These are phyloP conservation scores for Lepisosteus oculatus DNA, from an alignment of 2,113 vertebrate species.

Conservation along the genomic window DNA sequence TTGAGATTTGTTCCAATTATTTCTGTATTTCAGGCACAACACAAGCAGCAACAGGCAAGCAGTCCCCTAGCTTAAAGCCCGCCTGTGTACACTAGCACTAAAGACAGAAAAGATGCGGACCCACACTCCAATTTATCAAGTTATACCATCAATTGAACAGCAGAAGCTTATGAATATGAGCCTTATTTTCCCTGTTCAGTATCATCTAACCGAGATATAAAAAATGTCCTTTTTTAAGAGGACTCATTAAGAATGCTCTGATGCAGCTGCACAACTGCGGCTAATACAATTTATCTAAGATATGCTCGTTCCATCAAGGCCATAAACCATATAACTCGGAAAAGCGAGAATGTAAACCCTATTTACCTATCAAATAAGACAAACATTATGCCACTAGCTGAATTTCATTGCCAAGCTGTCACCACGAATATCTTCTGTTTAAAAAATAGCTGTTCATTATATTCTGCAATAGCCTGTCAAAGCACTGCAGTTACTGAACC, in stretches of 20 bases:
- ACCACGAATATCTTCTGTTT: constrained; percentile 74
- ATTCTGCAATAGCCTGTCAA: constrained; percentile 81
- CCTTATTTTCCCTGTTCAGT: constrained; percentile 5
- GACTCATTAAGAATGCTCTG: constrained; percentile 21
- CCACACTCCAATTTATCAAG: neutral
- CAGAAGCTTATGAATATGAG: neutral
- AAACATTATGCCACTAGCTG: constrained; percentile 79
- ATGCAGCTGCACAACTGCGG: constrained; percentile 40
- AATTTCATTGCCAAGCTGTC: constrained; percentile 75
- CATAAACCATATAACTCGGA: constrained; percentile 62
- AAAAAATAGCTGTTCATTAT: constrained; percentile 79
- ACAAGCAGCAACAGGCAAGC: too few species aligned
- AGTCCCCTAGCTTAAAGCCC: too few species aligned
- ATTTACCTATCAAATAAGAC: constrained; percentile 60
- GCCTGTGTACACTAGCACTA: neutral
- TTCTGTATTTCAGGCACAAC: too few species aligned
- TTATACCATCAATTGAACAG: constrained; percentile 3
- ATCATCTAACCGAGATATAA: neutral
- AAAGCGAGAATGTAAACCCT: constrained; percentile 57
- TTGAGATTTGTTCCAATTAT: too few species aligned
- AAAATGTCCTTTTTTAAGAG: neutral
- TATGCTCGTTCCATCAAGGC: constrained; percentile 50
- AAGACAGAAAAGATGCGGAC: neutral
- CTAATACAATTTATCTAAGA: constrained; percentile 47
- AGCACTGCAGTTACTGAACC: constrained; percentile 69